Base-by-base conservation (phyloP, 2,113 vertebrate species). In the Carassius gibelio region DNA sequence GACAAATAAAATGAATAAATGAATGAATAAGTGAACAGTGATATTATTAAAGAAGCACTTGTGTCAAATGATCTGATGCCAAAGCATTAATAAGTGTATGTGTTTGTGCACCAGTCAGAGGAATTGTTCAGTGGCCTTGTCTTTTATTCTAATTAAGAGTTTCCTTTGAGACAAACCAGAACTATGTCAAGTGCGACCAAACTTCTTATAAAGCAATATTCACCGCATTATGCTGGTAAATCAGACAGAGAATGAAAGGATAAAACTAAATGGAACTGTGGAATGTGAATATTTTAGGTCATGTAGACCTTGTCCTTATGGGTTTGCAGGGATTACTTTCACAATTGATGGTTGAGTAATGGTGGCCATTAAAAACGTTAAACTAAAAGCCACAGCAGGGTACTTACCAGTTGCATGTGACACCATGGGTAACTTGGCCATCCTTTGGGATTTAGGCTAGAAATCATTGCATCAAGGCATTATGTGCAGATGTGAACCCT, bases 391-490 rank as follows among this genome's bases (percentile, higher is more conserved):
- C 81, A 74, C 59, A 76, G 77, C 86, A 78, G 78, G 55, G 50
- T n/a, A 77, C 68, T 85, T 88, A 85, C 84, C 81, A 87, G 84
- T 68, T 81, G 81, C 62, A 82, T 55, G 74, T 75, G 86, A 30
- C 87, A 78, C 62, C 59, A 75, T 90, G 88, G 87, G 85, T 89
- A 82, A 30, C 74, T 68, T 61, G 72, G 83, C 74, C 85, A 76
- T 86, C 83, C 84, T 59, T 86, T 82, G 61, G 82, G 80, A 75
- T 55, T 72, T 74, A 5, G 81, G 69, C 4, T 82, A 76, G 86
- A 88, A 84, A 78, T 75, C 85, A 42, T 15, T 85, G 81, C 77
- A 21, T 81, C 64, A 79, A 50, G 68, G 71, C 36, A 61, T 26
- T 15, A 17, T 82, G 71, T 74, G 84, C 9, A 45, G 79, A 52